Base-by-base conservation (phyloP, 2,797 vertebrate species). In the Enoplosus armatus region DNA sequence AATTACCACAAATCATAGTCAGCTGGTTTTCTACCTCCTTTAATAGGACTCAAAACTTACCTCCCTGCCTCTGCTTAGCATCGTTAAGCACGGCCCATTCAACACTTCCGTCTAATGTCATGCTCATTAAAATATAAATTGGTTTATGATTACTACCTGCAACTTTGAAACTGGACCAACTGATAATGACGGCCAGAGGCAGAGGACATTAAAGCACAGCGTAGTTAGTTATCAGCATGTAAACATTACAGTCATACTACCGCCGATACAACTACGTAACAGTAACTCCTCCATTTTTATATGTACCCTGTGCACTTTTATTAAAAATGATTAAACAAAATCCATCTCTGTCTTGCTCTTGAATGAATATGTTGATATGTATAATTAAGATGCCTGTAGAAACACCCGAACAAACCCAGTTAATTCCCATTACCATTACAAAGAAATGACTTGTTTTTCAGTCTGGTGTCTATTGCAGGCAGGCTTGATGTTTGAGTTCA, bases 1-100 rank as follows among this genome's bases (percentile, higher is more conserved):
- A 95, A 95, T 95, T 94, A 94, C 89, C 87, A 87, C 90, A 94
- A 92, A 93, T 93, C 89, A 94, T 83, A 91, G 89, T 91, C 87
- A 91, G 85, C 92, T 92, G 89, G 81, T 92, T 93, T 86, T 86
- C 86, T 76, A 67, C 83, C 81, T 82, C 73, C 80, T 87, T 87
- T 90, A 91, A 90, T 85, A 80, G 85, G 84, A 86, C 65, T 86
- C 78, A 67, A 70, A 89, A 89, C 72, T 84, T 86, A 70, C 61
- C 67, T 74, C 62, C 48, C 69, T 79, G 84, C 82, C 72, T 75
- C 82, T 53, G 87, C 87, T 89, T 77, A 77, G 88, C 90, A 84
- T 78, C 82, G n/a, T 50, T 85, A 86, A 87, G 79, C 86, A 85
- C 24, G 70, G 82, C 84, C 87, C 81, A 88, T 93, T 93, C 88